phyloP scores from a whole-genome alignment of 64 coral and sea anemone genomes.

The Pachyseris speciosa region DNA sequence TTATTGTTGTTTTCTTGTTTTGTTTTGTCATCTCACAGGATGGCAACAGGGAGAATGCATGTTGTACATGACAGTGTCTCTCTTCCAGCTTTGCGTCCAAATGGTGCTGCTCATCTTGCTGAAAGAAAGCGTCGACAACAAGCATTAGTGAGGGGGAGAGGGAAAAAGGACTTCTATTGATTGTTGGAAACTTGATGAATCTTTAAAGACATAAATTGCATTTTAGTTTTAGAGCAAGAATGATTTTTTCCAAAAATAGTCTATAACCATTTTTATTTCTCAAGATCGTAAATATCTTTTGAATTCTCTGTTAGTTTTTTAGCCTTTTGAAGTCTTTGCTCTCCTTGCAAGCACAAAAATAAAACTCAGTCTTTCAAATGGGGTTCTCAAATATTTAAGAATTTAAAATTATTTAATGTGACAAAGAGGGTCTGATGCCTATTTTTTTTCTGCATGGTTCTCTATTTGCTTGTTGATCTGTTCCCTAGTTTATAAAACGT shows the following conservation, averaged over 20 bases:
- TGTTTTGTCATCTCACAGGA: slow-evolving; percentile 37
- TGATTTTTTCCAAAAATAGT: background rate
- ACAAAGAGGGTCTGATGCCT: background rate
- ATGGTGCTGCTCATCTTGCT: slow-evolving; percentile 73
- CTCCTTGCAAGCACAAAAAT: background rate
- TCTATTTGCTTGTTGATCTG: background rate
- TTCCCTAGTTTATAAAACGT: too few species aligned
- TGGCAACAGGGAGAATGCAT: slow-evolving; percentile 42
- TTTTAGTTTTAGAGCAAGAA: slow-evolving; percentile 15
- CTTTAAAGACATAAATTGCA: too few species aligned
- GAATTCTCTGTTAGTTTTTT: background rate
- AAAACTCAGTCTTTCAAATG: background rate
- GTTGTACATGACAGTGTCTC: slow-evolving; percentile 74
- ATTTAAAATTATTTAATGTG: slow-evolving; percentile 14
- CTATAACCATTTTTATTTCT: background rate
- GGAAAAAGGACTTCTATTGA: slow-evolving; percentile 68
- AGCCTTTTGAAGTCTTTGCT: background rate
- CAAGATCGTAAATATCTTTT: slow-evolving; percentile 34
- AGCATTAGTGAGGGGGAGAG: slow-evolving; percentile 83
- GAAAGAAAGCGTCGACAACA: slow-evolving; percentile 83
- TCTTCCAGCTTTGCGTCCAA: slow-evolving; percentile 74
- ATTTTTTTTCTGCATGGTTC: background rate
- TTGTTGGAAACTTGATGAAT: background rate
- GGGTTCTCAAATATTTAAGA: slow-evolving; percentile 22
- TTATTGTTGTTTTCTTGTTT: background rate